Conservation (phyloP, 2,113 vertebrate species). For the Sorex fumeus region DNA sequence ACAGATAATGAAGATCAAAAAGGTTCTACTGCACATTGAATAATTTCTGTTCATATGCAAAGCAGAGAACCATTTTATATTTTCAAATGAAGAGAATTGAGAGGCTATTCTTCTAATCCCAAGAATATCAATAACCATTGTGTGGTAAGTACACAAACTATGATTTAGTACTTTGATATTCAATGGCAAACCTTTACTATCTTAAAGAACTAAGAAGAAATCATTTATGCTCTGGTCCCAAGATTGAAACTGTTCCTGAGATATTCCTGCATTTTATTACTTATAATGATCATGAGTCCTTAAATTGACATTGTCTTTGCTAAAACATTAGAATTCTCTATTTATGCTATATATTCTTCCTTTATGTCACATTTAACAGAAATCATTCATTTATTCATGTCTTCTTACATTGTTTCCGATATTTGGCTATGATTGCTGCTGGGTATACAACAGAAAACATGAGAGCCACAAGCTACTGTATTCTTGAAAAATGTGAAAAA, state of each 20-base stretch:
- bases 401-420: not conserved
- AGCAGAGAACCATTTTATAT: not conserved
- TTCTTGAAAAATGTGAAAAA: not conserved
- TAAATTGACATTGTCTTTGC: not conserved
- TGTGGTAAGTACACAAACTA: not conserved
- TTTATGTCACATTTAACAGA: not conserved
- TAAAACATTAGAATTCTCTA: not conserved
- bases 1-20: not conserved
- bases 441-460: not conserved
- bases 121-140: not conserved
- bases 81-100: not conserved
- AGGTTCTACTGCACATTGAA: not conserved
- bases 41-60: not conserved
- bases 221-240: not conserved
- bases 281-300: not conserved
- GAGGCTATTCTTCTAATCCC: not conserved
- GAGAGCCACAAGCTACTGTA: not conserved
- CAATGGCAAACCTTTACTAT: not conserved
- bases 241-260: not conserved
- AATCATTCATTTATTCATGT: not conserved
- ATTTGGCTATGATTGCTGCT: not conserved
- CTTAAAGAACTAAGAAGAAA: not conserved
- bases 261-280: not conserved
- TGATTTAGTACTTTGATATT: not conserved
- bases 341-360: not conserved